Percentiles rank a stretch among this genome's conserved stretches.
Conservation (phyloP, 1,140 invertebrate species). For the Ericerus pela region DNA sequence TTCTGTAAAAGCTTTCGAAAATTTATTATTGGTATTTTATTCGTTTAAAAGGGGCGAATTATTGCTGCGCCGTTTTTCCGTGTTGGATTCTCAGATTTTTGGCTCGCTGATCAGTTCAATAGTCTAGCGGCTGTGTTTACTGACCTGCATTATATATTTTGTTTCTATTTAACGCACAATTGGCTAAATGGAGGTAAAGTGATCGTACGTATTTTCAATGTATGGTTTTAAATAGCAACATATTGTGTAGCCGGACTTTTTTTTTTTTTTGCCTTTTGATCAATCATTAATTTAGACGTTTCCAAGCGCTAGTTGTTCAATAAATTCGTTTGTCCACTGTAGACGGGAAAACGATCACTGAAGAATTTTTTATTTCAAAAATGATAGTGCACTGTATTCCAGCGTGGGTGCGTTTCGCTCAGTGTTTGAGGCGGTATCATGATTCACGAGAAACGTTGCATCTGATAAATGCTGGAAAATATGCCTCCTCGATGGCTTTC, state of each 20-base stretch:
- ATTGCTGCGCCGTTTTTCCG: conserved; percentile 72
- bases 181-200: conserved; percentile 35
- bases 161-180: conserved; percentile 62
- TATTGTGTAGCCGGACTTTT: background rate
- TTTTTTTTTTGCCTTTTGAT: background rate
- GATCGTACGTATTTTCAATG: conserved; percentile 3
- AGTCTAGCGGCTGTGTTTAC: conserved; percentile 76
- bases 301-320: conserved; percentile 31
- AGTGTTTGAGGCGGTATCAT: conserved; percentile 85
- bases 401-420: conserved; percentile 94
- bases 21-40: too few species aligned
- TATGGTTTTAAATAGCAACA: background rate
- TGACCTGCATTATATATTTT: conserved; percentile 86
- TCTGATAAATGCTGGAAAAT: conserved; percentile 93
- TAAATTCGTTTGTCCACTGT: conserved; percentile 40
- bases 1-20: too few species aligned
- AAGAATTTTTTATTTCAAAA: conserved; percentile 34
- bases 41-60: conserved; percentile 15
- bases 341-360: conserved; percentile 44
- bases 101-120: conserved; percentile 97
- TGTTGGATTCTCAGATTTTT: conserved; percentile 98
- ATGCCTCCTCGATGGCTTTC: conserved; percentile 60
- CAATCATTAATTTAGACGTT: background rate
- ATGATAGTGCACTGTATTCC: conserved; percentile 80
- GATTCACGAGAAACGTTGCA: conserved; percentile 85